phyloP scores from a whole-genome alignment of 2,888 invertebrate species.

The Lamellibrachia columna region DNA sequence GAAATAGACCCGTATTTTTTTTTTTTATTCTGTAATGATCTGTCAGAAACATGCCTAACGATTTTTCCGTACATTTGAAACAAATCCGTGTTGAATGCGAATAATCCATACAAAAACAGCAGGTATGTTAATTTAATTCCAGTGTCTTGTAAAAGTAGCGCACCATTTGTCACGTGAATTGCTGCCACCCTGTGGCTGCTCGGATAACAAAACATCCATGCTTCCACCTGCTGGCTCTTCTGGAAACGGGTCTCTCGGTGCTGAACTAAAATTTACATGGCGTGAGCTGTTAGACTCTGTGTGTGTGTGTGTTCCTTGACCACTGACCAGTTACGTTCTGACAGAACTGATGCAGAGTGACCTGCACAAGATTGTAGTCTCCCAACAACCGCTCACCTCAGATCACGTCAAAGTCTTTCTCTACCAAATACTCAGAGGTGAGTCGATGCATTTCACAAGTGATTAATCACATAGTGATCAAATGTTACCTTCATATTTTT shows the following conservation, averaged over 20 bases:
- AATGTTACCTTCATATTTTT: neutral
- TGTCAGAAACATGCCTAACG: too few relatives aligned
- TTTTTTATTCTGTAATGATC: too few relatives aligned
- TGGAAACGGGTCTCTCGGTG: neutral
- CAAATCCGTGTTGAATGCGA: too few relatives aligned
- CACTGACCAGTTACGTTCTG: conserved; percentile 88
- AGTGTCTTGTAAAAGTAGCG: neutral
- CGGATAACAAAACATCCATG: too few relatives aligned
- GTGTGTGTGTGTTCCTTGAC: conserved; percentile 26
- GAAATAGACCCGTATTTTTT: too few relatives aligned
- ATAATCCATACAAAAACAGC: too few relatives aligned
- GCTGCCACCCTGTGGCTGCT: too few relatives aligned
- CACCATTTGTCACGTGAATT: too few relatives aligned
- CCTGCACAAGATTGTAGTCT: conserved; percentile 99
- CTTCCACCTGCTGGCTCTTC: neutral
- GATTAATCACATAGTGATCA: neutral
- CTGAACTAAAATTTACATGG: neutral
- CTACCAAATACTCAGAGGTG: conserved; percentile 98
- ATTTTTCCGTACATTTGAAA: too few relatives aligned
- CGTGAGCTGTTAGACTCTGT: neutral
- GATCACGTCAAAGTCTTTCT: conserved; percentile 99
- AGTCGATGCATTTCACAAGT: conserved; percentile 47
- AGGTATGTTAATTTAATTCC: too few relatives aligned
- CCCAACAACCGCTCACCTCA: conserved; percentile 96
- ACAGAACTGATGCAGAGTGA: conserved; percentile 99